Evolutionary conservation across 1,140 invertebrate species (phyloP).

Genomic region (Rhopalosiphum maidis): DNA sequence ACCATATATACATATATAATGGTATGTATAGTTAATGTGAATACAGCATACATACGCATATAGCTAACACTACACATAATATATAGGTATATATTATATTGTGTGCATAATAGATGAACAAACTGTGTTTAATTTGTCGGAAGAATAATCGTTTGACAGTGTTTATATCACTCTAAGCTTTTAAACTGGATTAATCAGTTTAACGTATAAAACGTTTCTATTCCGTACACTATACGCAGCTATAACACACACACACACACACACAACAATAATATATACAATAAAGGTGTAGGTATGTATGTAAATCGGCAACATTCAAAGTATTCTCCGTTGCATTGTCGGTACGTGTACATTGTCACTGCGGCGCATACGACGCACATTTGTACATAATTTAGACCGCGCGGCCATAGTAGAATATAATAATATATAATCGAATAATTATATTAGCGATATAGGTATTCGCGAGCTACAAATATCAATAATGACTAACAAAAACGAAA

Average conservation of each 20-base stretch:
- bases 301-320: neutral
- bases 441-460: neutral
- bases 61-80: neutral
- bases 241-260: neutral
- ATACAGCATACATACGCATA: no score
- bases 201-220: neutral
- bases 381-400: neutral
- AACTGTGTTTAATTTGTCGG: neutral
- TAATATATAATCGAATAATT: no score
- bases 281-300: neutral
- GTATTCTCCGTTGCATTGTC: neutral
- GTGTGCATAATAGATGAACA: neutral
- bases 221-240: neutral
- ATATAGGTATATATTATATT: neutral
- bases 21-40: neutral
- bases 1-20: neutral
- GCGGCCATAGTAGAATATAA: neutral
- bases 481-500: neutral
- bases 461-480: neutral
- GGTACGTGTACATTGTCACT: neutral
- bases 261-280: neutral
- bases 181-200: constrained; percentile 25
- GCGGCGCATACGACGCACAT: neutral
- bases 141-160: constrained; percentile 27
- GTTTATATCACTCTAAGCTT: constrained; percentile 29